Evolutionary conservation across 1,140 invertebrate genomes (phyloP).

Genomic region (Coelopa frigida): DNA sequence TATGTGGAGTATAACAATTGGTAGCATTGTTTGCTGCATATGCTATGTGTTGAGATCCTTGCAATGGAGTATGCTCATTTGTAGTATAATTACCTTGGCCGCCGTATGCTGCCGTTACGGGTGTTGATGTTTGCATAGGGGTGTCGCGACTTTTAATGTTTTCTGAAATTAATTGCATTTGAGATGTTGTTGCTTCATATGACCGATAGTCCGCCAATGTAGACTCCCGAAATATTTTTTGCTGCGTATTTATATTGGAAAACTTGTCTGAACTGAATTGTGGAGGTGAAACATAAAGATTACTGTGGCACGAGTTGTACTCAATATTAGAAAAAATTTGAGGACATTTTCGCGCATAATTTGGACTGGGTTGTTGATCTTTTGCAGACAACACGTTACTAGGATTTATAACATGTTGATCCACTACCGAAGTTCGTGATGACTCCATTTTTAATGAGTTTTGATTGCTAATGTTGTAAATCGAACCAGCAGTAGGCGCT

Average conservation of each 20-base stretch:
- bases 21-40: too few species aligned
- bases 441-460: too few species aligned
- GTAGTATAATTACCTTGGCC: neutral
- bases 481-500: too few species aligned
- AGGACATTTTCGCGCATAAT: conserved; percentile 36
- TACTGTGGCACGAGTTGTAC: conserved; percentile 21
- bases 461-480: too few species aligned
- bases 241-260: conserved; percentile 7
- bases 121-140: neutral
- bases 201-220: neutral
- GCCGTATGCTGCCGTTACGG: neutral
- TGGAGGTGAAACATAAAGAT: conserved; percentile 35
- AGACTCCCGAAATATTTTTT: too few species aligned
- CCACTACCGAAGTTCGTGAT: too few species aligned
- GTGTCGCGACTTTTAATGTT: neutral
- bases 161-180: neutral
- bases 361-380: conserved; percentile 35
- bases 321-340: conserved; percentile 22
- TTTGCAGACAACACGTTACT: conserved; percentile 26
- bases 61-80: too few species aligned
- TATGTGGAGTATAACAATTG: too few species aligned
- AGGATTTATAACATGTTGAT: conserved; percentile 32
- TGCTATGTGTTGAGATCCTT: too few species aligned
- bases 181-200: neutral
- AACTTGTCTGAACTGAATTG: conserved; percentile 37